phyloP scores from a whole-genome alignment of 2,888 invertebrate species.

The Cantharis rufa region DNA sequence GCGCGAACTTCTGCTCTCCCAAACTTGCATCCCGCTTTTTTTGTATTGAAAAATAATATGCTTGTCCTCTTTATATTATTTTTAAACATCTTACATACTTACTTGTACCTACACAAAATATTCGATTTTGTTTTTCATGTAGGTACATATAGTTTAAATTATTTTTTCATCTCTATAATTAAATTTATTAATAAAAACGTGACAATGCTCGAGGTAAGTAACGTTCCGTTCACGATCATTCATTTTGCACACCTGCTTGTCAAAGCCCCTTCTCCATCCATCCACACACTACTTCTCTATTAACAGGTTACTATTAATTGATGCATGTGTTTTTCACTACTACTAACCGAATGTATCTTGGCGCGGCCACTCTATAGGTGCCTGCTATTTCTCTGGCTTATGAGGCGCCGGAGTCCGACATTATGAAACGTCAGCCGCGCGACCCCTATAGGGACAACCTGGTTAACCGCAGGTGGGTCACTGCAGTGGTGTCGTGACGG shows the following conservation, averaged over 20 bases:
- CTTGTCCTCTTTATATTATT: constrained; percentile 7
- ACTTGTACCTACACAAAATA: not conserved
- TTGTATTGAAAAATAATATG: not conserved
- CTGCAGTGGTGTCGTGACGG: constrained; percentile 49
- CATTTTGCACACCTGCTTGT: constrained; percentile 44
- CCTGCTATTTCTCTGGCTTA: constrained; percentile 99
- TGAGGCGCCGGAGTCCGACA: constrained; percentile 98
- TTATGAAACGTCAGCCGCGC: constrained; percentile 98
- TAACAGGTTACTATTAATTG: constrained; percentile 33
- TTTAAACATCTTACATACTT: not conserved
- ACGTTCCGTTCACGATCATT: constrained; percentile 35
- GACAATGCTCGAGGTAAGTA: constrained; percentile 32
- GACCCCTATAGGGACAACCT: constrained; percentile 98
- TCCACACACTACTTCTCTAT: constrained; percentile 40
- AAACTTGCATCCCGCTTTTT: constrained; percentile 31
- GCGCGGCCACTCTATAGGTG: constrained; percentile 72
- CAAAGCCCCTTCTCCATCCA: constrained; percentile 30
- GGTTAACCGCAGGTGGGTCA: constrained; percentile 94
- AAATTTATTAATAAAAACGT: constrained; percentile 13
- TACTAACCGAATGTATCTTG: constrained; percentile 47
- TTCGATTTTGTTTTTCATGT: not conserved
- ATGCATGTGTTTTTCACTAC: constrained; percentile 32
- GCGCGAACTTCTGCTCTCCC: constrained; percentile 46
- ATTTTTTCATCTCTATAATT: not conserved
- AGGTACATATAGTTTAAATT: not conserved